Evolutionary conservation across 2,113 vertebrate genomes (phyloP).

Genomic region (Oncorhynchus masou): DNA sequence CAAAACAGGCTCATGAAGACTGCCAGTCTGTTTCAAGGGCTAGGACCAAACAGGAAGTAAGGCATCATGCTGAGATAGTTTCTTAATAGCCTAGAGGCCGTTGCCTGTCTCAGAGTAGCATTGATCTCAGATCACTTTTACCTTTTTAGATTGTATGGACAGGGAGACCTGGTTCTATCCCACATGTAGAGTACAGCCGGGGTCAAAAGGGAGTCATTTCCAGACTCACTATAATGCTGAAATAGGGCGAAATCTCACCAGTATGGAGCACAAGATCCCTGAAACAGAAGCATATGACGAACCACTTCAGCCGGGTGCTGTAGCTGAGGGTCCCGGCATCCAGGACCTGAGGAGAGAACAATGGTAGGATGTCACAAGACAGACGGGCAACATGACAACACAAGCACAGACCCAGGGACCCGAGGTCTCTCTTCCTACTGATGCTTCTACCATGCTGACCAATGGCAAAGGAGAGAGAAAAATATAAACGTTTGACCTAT

Average conservation of each 20-base stretch:
- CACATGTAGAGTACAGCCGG: too few relatives aligned
- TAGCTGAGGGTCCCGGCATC: constrained; percentile 87
- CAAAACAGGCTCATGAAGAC: too few relatives aligned
- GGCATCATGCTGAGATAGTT: too few relatives aligned
- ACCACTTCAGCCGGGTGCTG: constrained; percentile 90
- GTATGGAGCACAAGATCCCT: constrained; percentile 87
- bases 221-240: not conserved
- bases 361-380: constrained; percentile 66
- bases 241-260: constrained; percentile 77
- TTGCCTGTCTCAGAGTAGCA: too few relatives aligned
- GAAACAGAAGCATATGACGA: constrained; percentile 85
- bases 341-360: constrained; percentile 76
- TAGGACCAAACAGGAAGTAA: too few relatives aligned
- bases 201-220: not conserved
- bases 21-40: too few relatives aligned
- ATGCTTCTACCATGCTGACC: constrained; percentile 4
- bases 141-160: not conserved
- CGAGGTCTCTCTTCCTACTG: constrained; percentile 17
- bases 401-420: not conserved
- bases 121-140: not conserved
- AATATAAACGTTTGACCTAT: too few relatives aligned
- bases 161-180: too few relatives aligned
- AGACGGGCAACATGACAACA: constrained; percentile 26
- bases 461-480: not conserved
- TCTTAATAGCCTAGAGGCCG: too few relatives aligned